phyloP scores from a whole-genome alignment of 2,113 vertebrate species.

The Bujurquina vittata region DNA sequence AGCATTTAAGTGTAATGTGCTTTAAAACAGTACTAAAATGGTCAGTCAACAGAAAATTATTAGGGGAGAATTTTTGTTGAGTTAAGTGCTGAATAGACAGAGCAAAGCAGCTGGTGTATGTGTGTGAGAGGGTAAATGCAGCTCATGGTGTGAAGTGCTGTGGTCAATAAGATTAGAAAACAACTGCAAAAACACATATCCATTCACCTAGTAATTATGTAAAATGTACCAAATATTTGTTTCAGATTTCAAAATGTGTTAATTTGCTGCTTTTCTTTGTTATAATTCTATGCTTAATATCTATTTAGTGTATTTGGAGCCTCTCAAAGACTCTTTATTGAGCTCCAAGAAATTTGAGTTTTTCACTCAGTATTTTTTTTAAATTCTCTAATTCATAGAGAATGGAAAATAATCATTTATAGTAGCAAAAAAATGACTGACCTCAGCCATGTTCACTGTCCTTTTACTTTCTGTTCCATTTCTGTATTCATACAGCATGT shows the following conservation, averaged over 20 bases:
- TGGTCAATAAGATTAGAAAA: no score
- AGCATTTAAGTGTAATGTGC: no score
- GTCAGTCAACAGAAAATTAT: no score
- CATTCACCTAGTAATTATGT: not conserved
- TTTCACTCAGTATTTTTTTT: not conserved
- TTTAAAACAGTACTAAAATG: no score
- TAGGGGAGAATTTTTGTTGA: no score
- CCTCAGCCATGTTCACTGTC: not conserved
- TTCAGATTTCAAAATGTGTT: not conserved
- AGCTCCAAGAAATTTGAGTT: not conserved
- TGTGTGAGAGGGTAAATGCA: no score
- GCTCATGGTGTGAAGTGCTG: no score
- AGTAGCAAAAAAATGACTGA: not conserved
- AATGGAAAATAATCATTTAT: not conserved
- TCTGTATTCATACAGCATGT: not conserved
- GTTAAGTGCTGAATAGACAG: no score
- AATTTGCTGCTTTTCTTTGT: not conserved
- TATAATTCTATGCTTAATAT: not conserved
- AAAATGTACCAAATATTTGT: not conserved
- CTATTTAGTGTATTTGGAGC: not conserved
- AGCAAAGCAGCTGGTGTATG: no score
- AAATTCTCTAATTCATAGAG: not conserved
- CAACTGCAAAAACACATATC: no score
- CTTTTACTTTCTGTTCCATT: not conserved
- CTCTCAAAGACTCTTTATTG: no score